Base-by-base conservation (phyloP, 2,797 vertebrate genomes). In the Serranus cabrilla region DNA sequence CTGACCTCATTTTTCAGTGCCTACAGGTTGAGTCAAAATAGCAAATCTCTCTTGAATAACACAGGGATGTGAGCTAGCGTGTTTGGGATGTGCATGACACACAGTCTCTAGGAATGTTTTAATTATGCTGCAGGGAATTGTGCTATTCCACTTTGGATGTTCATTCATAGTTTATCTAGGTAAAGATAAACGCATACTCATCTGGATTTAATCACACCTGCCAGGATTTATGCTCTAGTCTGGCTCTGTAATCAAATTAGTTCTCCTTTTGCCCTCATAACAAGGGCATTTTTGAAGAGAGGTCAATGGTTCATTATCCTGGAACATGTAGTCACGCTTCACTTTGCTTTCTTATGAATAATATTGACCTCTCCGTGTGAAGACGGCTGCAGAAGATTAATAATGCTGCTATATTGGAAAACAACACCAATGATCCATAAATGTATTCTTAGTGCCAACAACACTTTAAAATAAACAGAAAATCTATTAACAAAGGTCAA, bases 1-100 rank as follows among this genome's bases (percentile, higher is more conserved):
- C 59, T 88, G 87, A 92, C 83, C 88, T 84, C 23, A 52, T 92
- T 91, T 88, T 62, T 81, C 47, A 18, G 45, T 31, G 81, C 82
- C 75, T 58, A 74, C 74, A 82, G 83, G 73, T 85, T 76, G 71
- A 83, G 82, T 76, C 34, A 74, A 90, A 89, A 84, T 68, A 78
- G 62, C 75, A 78, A 47, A 72, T 78, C 31, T 64, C 60, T 60
- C 14, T 70, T n/a, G 6, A 76, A 66, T 21, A 78, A 68, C 69
- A 46, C 3, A 25, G n/a, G 37, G 68, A 74, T 5, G 9, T 49
- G 39, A 45, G 60, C 39, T 50, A 39, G 54, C 16, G 21, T 1
- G 7, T 4, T 16, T 39, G 59, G 46, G 40, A 46, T 49, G 68
- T 13, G 75, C 43, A 17, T n/a, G 43, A 42, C 21, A 61, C 47